Evolutionary conservation across 1,140 invertebrate species (phyloP).

Genomic region (Homarus americanus): DNA sequence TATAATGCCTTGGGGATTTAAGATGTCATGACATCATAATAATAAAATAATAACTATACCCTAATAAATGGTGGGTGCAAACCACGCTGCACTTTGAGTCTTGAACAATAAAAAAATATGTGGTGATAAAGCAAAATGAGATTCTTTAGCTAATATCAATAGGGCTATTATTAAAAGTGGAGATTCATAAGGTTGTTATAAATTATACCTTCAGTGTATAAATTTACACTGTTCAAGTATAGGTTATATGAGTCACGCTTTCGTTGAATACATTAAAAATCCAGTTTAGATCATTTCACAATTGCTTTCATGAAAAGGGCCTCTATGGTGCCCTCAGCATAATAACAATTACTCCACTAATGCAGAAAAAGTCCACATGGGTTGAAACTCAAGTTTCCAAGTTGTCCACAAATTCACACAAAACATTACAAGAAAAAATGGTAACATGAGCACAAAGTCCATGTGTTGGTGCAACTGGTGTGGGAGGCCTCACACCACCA

Average conservation of each 20-base stretch:
- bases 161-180: slow-evolving; percentile 70
- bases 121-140: slow-evolving; percentile 67
- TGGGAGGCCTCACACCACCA: slow-evolving; percentile 53
- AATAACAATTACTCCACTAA: slow-evolving; percentile 71
- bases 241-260: slow-evolving; percentile 72
- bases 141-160: slow-evolving; percentile 73
- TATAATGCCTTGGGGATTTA: slow-evolving; percentile 62
- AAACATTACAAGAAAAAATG: slow-evolving; percentile 69
- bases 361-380: slow-evolving; percentile 64
- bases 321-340: slow-evolving; percentile 68
- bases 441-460: slow-evolving; percentile 69
- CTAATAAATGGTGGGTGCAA: slow-evolving; percentile 58
- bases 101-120: slow-evolving; percentile 69
- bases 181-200: slow-evolving; percentile 71
- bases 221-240: slow-evolving; percentile 72
- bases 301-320: slow-evolving; percentile 56
- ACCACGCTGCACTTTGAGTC: slow-evolving; percentile 56
- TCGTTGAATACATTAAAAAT: slow-evolving; percentile 71
- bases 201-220: slow-evolving; percentile 68
- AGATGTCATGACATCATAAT: slow-evolving; percentile 65
- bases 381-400: slow-evolving; percentile 63
- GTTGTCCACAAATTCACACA: slow-evolving; percentile 69
- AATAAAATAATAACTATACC: slow-evolving; percentile 66
- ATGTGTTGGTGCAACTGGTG: slow-evolving; percentile 66
- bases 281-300: slow-evolving; percentile 64